phyloP scores from a whole-genome alignment of 2,888 invertebrate species.

The Trissonchulus latispiculum region DNA sequence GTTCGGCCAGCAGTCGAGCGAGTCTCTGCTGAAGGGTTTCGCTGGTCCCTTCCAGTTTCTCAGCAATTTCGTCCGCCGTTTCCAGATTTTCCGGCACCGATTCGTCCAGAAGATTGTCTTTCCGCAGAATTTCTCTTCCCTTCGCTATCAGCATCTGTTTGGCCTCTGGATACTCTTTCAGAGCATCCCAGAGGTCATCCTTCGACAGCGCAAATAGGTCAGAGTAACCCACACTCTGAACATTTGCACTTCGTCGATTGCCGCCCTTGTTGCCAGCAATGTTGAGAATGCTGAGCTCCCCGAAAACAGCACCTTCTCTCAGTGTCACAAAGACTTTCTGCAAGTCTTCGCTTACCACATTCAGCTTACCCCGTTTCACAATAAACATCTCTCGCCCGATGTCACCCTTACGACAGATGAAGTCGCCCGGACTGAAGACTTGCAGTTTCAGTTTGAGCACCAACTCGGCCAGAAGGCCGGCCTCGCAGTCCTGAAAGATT shows the following conservation, averaged over 20 bases:
- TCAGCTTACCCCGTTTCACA: conserved; percentile 75
- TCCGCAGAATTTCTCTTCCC: conserved; percentile 68
- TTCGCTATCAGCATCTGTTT: conserved; percentile 46
- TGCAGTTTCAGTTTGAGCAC: conserved; percentile 76
- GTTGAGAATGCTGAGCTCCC: conserved; percentile 85
- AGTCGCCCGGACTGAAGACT: conserved; percentile 61
- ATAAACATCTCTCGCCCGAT: conserved; percentile 98
- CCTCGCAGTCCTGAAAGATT: conserved; percentile 91
- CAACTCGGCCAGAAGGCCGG: conserved; percentile 79
- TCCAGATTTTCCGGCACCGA: conserved; percentile 50
- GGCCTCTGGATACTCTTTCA: conserved; percentile 53
- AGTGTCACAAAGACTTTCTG: conserved; percentile 69
- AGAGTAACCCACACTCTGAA: conserved; percentile 77
- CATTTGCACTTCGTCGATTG: conserved; percentile 85
- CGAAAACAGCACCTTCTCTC: conserved; percentile 85
- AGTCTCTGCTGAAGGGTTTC: conserved; percentile 67
- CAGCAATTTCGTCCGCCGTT: conserved; percentile 65
- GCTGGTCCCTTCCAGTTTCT: conserved; percentile 61
- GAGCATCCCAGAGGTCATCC: conserved; percentile 77
- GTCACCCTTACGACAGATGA: conserved; percentile 89
- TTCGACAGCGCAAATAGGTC: conserved; percentile 90
- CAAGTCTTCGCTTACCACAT: conserved; percentile 81
- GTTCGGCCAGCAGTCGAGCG: conserved; percentile 68
- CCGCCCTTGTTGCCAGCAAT: conserved; percentile 88
- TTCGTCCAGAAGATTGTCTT: conserved; percentile 74